Percentiles rank a stretch among this genome's conserved stretches.
Conservation (phyloP, 2,888 invertebrate genomes). For the Pharmacophagus antenor region DNA sequence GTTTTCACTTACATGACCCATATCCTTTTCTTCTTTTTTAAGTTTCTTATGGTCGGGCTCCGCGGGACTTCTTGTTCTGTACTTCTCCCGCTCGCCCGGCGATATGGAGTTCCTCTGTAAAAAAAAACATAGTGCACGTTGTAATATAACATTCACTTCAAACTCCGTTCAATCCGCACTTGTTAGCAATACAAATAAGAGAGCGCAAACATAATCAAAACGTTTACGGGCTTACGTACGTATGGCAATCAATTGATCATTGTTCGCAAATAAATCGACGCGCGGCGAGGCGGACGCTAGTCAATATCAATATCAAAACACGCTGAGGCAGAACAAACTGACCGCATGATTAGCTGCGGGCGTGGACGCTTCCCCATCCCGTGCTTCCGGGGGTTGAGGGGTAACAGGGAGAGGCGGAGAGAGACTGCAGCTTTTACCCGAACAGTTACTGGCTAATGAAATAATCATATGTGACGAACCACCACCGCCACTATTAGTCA, state of each 20-base stretch:
- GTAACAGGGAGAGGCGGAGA: constrained; percentile 39
- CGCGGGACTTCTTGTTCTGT: constrained; percentile 89
- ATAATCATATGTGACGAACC: constrained; percentile 79
- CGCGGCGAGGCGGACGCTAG: constrained; percentile 74
- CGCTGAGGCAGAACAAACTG: constrained; percentile 81
- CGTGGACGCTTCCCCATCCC: constrained; percentile 71
- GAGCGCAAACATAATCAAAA: constrained; percentile 75
- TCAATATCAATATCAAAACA: constrained; percentile 81
- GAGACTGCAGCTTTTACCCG: constrained; percentile 74
- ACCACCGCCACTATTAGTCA: constrained; percentile 63
- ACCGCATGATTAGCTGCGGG: constrained; percentile 80
- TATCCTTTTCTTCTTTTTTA: constrained; percentile 91
- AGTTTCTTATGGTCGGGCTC: constrained; percentile 86
- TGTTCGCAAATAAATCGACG: constrained; percentile 79
- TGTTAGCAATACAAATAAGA: constrained; percentile 64
- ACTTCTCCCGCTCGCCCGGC: constrained; percentile 91
- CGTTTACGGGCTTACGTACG: constrained; percentile 69
- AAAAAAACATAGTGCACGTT: constrained; percentile 34
- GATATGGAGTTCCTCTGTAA: constrained; percentile 92
- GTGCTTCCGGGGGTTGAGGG: constrained; percentile 33
- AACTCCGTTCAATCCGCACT: constrained; percentile 42
- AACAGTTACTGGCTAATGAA: constrained; percentile 79
- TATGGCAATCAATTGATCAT: constrained; percentile 78
- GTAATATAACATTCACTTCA: constrained; percentile 29
- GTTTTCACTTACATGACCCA: constrained; percentile 88